Percentiles rank a stretch among this genome's conserved stretches.
These are phyloP conservation scores for Oncorhynchus masou DNA, from an alignment of 2,113 vertebrate genomes.

Conservation along the genomic window DNA sequence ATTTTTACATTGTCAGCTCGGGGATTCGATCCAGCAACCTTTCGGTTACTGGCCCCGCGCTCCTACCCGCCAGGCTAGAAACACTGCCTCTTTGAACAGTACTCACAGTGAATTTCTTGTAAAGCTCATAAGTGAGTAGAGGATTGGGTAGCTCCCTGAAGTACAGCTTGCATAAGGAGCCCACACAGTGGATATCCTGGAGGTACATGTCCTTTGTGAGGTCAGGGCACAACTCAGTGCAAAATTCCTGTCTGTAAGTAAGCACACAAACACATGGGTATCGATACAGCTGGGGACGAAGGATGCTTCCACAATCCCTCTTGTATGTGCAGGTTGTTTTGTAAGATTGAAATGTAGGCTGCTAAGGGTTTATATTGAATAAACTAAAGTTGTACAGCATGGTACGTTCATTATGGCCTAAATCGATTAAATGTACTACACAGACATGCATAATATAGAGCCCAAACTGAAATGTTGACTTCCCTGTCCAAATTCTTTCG, in stretches of 20 bases:
- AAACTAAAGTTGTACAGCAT: neutral
- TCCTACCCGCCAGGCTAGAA: neutral
- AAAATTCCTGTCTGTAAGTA: slow-evolving; percentile 92
- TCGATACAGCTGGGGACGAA: neutral
- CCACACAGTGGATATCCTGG: slow-evolving; percentile 99
- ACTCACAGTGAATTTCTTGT: slow-evolving; percentile 97
- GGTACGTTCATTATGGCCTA: too few relatives aligned
- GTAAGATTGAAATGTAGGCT: slow-evolving; percentile 1
- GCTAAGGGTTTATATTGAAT: neutral
- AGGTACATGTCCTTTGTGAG: slow-evolving; percentile 97
- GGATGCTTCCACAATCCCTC: too few relatives aligned
- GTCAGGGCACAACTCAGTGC: slow-evolving; percentile 90
- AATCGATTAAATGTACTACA: too few relatives aligned
- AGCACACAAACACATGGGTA: slow-evolving; percentile 36
- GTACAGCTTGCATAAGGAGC: slow-evolving; percentile 97
- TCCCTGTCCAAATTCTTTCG: neutral
- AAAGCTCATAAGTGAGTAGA: slow-evolving; percentile 95
- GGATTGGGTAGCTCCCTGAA: slow-evolving; percentile 97
- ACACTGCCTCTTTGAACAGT: neutral
- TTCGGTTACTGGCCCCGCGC: too few relatives aligned
- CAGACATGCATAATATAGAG: too few relatives aligned
- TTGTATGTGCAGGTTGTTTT: neutral
- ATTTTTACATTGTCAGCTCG: too few relatives aligned
- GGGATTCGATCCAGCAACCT: too few relatives aligned
- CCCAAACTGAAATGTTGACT: neutral